These are phyloP conservation scores for Lacanobia wlatinum DNA, from an alignment of 2,888 invertebrate genomes.

Conservation along the genomic window DNA sequence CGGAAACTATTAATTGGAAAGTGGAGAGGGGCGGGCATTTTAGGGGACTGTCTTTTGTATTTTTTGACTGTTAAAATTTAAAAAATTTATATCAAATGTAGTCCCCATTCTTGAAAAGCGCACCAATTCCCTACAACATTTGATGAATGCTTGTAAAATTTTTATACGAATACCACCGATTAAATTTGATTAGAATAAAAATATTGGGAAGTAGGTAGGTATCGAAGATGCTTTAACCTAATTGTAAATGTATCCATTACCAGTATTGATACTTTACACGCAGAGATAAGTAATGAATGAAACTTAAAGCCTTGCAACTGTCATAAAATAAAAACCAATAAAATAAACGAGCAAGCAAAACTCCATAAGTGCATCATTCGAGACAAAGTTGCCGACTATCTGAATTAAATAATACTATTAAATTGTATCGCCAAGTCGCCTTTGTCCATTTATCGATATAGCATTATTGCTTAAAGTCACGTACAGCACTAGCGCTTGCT, in stretches of 20 bases:
- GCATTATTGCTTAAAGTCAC: constrained; percentile 46
- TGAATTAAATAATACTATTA: constrained; percentile 33
- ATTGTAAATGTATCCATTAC: background rate
- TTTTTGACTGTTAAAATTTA: too few relatives aligned
- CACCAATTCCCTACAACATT: too few relatives aligned
- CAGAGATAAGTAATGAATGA: too few relatives aligned
- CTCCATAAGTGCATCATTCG: background rate
- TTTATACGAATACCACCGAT: too few relatives aligned
- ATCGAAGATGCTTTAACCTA: too few relatives aligned
- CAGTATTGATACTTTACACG: background rate
- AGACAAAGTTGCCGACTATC: background rate
- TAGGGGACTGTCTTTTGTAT: too few relatives aligned
- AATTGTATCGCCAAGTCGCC: constrained; percentile 17
- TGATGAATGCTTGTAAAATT: too few relatives aligned
- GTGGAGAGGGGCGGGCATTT: too few relatives aligned
- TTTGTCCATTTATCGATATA: constrained; percentile 27
- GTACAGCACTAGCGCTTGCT: constrained; percentile 44
- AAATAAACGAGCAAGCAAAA: constrained; percentile 9
- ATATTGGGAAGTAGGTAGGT: too few relatives aligned
- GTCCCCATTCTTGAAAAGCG: too few relatives aligned
- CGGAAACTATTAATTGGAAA: background rate
- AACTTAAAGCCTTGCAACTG: background rate
- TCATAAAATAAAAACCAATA: background rate
- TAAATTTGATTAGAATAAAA: too few relatives aligned
- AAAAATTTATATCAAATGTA: too few relatives aligned